Evolutionary conservation across 2,113 vertebrate species (phyloP).

Genomic region (Python bivittatus): DNA sequence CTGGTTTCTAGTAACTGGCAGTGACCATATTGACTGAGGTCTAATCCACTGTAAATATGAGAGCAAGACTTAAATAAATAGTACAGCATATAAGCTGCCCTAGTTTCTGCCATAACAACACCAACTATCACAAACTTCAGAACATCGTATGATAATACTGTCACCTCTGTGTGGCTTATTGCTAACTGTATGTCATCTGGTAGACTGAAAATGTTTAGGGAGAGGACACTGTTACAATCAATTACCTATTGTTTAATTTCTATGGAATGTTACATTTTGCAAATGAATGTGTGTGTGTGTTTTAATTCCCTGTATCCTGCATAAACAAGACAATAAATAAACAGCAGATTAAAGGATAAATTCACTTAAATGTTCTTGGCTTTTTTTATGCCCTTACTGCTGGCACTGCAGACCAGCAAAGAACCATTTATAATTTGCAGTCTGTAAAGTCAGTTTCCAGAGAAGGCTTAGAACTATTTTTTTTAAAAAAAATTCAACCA

Average conservation of each 20-base stretch:
- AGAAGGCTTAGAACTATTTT: neutral
- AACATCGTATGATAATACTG: neutral
- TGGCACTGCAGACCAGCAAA: neutral
- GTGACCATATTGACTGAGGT: neutral
- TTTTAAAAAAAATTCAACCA: neutral
- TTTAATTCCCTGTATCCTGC: neutral
- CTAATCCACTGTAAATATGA: neutral
- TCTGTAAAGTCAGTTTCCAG: neutral
- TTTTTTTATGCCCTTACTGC: neutral
- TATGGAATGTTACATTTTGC: neutral
- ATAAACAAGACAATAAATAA: slow-evolving; percentile 10
- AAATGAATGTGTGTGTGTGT: neutral
- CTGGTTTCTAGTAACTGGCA: neutral
- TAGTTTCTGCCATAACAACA: neutral
- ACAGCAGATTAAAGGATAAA: slow-evolving; percentile 24
- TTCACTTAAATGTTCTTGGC: neutral
- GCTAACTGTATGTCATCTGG: neutral
- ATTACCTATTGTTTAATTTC: neutral
- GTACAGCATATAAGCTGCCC: neutral
- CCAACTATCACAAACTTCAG: neutral
- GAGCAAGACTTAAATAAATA: neutral
- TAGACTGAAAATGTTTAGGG: neutral
- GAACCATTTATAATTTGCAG: neutral
- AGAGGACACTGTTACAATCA: too few relatives aligned
- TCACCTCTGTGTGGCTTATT: neutral